These are phyloP conservation scores for Capromys pilorides DNA, from an alignment of 2,797 vertebrate genomes.

Conservation along the genomic window DNA sequence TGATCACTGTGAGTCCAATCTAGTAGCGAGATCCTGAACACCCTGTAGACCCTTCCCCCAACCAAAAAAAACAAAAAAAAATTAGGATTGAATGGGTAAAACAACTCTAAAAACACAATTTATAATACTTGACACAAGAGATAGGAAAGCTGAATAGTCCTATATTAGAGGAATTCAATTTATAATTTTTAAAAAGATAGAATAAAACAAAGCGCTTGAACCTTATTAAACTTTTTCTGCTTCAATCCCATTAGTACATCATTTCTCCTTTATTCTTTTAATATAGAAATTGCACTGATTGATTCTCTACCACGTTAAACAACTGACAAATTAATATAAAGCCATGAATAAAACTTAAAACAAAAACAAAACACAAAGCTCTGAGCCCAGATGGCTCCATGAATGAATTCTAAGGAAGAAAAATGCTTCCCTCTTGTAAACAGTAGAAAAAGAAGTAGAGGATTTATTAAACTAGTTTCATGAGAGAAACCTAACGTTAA, in stretches of 20 bases:
- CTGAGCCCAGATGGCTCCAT: not conserved
- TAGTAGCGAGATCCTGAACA: no score
- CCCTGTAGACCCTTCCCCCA: no score
- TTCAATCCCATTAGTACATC: not conserved
- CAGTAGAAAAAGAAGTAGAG: not conserved
- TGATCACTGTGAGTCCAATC: no score
- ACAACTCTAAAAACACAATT: not conserved
- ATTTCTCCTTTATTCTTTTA: constrained; percentile 49
- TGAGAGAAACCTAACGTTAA: not conserved
- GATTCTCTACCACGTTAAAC: constrained; percentile 26
- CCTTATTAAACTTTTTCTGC: constrained; percentile 43
- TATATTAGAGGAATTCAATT: constrained; percentile 47
- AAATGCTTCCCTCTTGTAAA: constrained; percentile 14
- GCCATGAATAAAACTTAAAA: constrained; percentile 34
- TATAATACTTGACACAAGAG: not conserved
- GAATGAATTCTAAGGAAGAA: not conserved
- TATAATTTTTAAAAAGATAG: not conserved
- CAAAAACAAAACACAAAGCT: not conserved
- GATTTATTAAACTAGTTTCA: not conserved
- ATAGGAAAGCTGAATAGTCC: not conserved
- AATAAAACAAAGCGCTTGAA: not conserved
- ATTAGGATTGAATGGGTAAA: not conserved
- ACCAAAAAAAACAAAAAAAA: no score
- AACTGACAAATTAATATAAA: constrained; percentile 34
- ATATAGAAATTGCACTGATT: constrained; percentile 15